Evolutionary conservation across 2,113 vertebrate species (phyloP).

Genomic region (Trichechus manatus): DNA sequence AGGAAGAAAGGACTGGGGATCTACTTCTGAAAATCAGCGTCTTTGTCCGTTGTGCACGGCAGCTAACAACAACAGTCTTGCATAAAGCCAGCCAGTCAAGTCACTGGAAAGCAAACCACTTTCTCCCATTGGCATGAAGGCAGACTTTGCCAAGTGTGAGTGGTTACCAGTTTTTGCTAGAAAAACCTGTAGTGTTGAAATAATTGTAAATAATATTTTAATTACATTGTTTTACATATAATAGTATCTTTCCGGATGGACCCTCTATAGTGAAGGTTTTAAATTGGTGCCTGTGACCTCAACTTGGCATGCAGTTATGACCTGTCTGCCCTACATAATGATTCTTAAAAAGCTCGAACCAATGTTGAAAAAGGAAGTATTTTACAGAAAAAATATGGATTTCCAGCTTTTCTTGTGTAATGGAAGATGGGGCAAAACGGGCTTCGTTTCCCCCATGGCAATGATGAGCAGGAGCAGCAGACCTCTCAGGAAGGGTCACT

Average conservation of each 20-base stretch:
- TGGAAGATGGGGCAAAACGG: too few relatives aligned
- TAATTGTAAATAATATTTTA: constrained; percentile 21
- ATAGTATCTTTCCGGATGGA: background rate
- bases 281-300: background rate
- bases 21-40: too few relatives aligned
- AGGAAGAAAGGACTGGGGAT: too few relatives aligned
- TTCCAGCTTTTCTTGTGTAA: background rate
- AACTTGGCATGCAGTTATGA: background rate
- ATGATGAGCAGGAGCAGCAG: fast-evolving
- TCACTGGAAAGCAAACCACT: background rate
- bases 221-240: background rate
- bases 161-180: background rate
- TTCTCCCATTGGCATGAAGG: background rate
- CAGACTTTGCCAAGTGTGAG: background rate
- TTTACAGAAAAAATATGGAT: background rate
- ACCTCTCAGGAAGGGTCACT: background rate
- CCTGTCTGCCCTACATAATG: background rate
- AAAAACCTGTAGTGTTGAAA: background rate
- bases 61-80: background rate
- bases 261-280: background rate
- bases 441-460: fast-evolving
- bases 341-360: background rate
- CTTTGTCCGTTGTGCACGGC: too few relatives aligned
- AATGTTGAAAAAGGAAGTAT: background rate
- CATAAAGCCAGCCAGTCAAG: background rate